Evolutionary conservation across 2,888 invertebrate species (phyloP).

Genomic region (Neuroscelio doddi): DNA sequence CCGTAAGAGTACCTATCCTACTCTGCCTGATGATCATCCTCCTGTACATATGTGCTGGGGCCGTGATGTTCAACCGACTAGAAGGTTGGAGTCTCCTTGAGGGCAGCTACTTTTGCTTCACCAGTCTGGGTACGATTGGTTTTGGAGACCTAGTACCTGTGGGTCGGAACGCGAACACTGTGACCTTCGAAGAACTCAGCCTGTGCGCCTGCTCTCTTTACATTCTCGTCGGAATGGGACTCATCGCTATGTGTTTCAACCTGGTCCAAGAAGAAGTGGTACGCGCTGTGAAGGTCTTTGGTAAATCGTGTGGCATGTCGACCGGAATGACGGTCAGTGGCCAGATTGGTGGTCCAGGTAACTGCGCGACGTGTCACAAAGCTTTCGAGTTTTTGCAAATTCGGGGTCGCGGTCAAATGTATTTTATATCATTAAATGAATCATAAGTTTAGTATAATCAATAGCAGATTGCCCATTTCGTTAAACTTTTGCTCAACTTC

Average conservation of each 20-base stretch:
- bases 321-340: constrained; percentile 64
- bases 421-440: too few relatives aligned
- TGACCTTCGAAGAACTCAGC: constrained; percentile 77
- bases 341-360: constrained; percentile 65
- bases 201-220: constrained; percentile 86
- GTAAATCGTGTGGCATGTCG: constrained; percentile 69
- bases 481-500: too few relatives aligned
- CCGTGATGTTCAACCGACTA: constrained; percentile 89
- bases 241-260: constrained; percentile 91
- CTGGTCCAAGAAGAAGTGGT: constrained; percentile 86
- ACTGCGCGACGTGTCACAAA: constrained; percentile 33
- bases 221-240: constrained; percentile 87
- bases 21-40: constrained; percentile 90
- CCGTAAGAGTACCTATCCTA: constrained; percentile 88
- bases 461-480: too few relatives aligned
- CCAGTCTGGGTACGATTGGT: constrained; percentile 86
- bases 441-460: too few relatives aligned
- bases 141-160: constrained; percentile 87
- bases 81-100: constrained; percentile 94
- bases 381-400: neutral
- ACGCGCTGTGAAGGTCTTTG: constrained; percentile 74
- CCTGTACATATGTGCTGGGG: constrained; percentile 90
- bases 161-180: constrained; percentile 69
- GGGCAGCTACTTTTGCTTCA: constrained; percentile 87
- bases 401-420: too few relatives aligned